Conservation (phyloP, 2,888 invertebrate species). For the Timandra comae region DNA sequence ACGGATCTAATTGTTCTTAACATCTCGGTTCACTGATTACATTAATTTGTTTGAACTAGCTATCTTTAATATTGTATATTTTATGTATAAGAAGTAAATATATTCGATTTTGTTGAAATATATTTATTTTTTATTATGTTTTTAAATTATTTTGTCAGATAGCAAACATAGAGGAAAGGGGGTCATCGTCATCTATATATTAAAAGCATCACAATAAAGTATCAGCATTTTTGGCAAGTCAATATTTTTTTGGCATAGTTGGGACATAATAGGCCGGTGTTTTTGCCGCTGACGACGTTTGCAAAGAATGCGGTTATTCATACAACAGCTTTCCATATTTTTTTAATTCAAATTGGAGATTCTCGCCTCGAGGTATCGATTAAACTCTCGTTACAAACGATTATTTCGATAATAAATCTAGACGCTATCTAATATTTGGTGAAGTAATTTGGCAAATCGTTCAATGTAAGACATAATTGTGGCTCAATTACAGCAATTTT, state of each 20-base stretch:
- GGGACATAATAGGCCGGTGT: conserved; percentile 24
- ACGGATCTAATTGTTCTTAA: conserved; percentile 26
- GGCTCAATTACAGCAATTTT: conserved; percentile 11
- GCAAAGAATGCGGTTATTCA: conserved; percentile 50
- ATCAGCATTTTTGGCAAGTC: too few species aligned
- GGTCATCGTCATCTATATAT: too few species aligned
- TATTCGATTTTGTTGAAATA: too few species aligned
- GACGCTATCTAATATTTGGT: conserved; percentile 30
- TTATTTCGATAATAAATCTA: conserved; percentile 34
- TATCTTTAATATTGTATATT: too few species aligned
- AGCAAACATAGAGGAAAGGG: too few species aligned
- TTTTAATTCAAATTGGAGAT: conserved; percentile 36
- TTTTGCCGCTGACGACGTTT: conserved; percentile 32
- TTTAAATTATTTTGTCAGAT: too few species aligned
- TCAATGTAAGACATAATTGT: conserved; percentile 15
- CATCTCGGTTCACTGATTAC: conserved; percentile 20
- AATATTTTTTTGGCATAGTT: too few species aligned
- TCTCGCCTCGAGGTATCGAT: conserved; percentile 37
- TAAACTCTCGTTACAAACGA: conserved; percentile 41
- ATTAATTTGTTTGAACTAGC: conserved; percentile 10
- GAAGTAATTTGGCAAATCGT: conserved; percentile 20
- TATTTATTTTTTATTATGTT: too few species aligned
- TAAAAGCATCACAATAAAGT: too few species aligned
- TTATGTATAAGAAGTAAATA: too few species aligned
- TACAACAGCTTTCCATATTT: conserved; percentile 50